Evolutionary conservation across 2,797 vertebrate genomes (phyloP).

Genomic region (Distichodus sexfasciatus): DNA sequence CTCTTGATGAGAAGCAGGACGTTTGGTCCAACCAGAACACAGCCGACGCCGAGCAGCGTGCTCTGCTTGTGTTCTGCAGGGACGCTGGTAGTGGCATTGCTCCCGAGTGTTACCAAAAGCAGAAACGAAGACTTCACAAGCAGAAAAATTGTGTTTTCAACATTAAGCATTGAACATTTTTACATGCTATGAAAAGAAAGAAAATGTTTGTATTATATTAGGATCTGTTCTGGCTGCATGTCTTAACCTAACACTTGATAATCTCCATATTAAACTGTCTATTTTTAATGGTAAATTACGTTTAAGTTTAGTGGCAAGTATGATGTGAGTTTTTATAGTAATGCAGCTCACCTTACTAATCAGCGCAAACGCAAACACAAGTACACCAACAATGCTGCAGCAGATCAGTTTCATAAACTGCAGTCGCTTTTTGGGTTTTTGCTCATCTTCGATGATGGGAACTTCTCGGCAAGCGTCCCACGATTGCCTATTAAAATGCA

Average conservation of each 20-base stretch:
- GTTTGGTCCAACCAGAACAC: slow-evolving; percentile 31
- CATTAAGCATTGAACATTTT: background rate
- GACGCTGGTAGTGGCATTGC: slow-evolving; percentile 2
- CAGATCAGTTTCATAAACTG: slow-evolving; percentile 29
- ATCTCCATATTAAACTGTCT: too few species aligned
- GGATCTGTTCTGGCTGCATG: too few species aligned
- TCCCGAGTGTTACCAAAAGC: slow-evolving; percentile 30
- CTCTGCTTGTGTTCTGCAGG: background rate
- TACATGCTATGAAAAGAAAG: too few species aligned
- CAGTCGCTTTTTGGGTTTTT: slow-evolving; percentile 28
- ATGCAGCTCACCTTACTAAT: slow-evolving; percentile 39
- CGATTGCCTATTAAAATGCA: background rate
- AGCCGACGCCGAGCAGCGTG: slow-evolving; percentile 17
- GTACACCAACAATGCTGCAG: slow-evolving; percentile 25
- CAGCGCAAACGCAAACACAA: slow-evolving; percentile 37
- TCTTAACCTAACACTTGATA: too few species aligned
- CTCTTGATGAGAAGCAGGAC: slow-evolving; percentile 43
- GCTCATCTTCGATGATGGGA: slow-evolving; percentile 28
- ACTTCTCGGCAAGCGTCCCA: slow-evolving; percentile 39
- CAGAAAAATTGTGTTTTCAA: background rate
- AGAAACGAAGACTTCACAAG: slow-evolving; percentile 35
- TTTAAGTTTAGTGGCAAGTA: too few species aligned
- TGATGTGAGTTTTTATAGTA: too few species aligned
- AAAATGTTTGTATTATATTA: too few species aligned
- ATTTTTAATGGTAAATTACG: too few species aligned